A percentile compares a stretch with the other conserved stretches of the same genome.
Evolutionary conservation across 1,140 invertebrate genomes (phyloP).

Genomic region (Drosophila chauvacae): DNA sequence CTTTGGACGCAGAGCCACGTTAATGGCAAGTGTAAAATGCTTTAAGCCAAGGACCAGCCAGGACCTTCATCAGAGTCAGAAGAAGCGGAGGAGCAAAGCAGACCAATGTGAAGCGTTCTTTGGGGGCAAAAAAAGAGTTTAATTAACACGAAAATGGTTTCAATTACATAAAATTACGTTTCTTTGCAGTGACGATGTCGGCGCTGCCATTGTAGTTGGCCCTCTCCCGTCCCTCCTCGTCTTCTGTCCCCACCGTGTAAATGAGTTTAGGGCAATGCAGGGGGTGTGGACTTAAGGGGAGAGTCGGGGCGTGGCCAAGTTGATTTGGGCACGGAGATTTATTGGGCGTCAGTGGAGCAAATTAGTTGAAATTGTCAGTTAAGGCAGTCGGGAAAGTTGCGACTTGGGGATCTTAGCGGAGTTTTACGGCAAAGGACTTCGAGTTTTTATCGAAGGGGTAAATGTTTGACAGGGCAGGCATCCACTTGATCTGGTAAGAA

Average conservation of each 20-base stretch:
- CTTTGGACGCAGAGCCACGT: slow-evolving; percentile 74
- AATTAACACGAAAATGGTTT: slow-evolving; percentile 84
- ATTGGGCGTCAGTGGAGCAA: slow-evolving; percentile 77
- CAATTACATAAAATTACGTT: slow-evolving; percentile 83
- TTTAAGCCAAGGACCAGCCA: slow-evolving; percentile 68
- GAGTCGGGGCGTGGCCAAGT: slow-evolving; percentile 61
- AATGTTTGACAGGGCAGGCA: slow-evolving; percentile 21
- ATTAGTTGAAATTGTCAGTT: slow-evolving; percentile 81
- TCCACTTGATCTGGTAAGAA: no score
- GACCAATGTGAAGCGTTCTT: slow-evolving; percentile 26
- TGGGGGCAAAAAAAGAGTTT: slow-evolving; percentile 72
- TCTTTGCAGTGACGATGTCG: slow-evolving; percentile 62
- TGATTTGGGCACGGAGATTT: slow-evolving; percentile 78
- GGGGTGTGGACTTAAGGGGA: slow-evolving; percentile 16
- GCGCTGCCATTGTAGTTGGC: slow-evolving; percentile 57
- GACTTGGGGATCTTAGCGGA: slow-evolving; percentile 18
- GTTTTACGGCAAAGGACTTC: slow-evolving; percentile 18
- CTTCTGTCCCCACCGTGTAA: slow-evolving; percentile 6
- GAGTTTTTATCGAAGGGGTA: slow-evolving; percentile 22
- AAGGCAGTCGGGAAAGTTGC: slow-evolving; percentile 42
- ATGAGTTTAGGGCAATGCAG: slow-evolving; percentile 34
- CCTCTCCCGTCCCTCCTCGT: not conserved
- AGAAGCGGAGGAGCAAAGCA: slow-evolving; percentile 10
- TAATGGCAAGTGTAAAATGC: slow-evolving; percentile 82
- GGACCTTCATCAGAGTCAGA: slow-evolving; percentile 32